phyloP scores from a whole-genome alignment of 1,140 invertebrate genomes.

The Halotydeus destructor region DNA sequence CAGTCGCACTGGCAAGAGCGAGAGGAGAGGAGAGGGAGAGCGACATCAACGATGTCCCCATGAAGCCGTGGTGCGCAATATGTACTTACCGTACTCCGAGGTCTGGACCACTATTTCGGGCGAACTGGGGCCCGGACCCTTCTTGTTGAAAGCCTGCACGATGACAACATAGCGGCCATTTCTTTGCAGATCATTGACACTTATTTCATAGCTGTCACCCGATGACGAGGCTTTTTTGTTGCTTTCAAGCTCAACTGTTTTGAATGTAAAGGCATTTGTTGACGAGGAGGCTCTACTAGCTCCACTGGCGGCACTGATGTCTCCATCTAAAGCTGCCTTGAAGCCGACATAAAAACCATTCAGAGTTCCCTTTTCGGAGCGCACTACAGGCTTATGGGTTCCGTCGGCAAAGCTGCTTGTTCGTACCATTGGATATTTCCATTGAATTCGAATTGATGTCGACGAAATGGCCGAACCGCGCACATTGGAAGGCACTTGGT shows the following conservation, averaged over 20 bases:
- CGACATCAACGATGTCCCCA: neutral
- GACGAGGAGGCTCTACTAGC: too few relatives aligned
- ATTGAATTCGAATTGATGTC: neutral
- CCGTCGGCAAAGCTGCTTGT: too few relatives aligned
- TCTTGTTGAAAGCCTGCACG: constrained; percentile 35
- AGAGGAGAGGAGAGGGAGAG: neutral
- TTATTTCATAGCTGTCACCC: constrained; percentile 14
- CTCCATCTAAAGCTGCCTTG: neutral
- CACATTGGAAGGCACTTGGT: neutral
- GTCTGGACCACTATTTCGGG: constrained; percentile 23
- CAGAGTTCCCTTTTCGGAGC: neutral
- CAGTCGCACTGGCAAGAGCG: neutral
- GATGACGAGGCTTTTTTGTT: constrained; percentile 10
- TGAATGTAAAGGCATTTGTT: constrained; percentile 11
- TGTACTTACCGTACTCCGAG: constrained; percentile 11
- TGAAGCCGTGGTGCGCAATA: neutral
- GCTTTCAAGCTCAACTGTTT: constrained; percentile 19
- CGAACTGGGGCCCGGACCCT: constrained; percentile 29
- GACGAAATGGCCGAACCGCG: neutral
- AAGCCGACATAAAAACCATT: constrained; percentile 1
- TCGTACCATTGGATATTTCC: too few relatives aligned
- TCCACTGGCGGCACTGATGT: neutral
- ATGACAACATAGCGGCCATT: constrained; percentile 28
- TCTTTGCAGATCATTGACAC: constrained; percentile 16
- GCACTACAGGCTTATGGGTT: too few relatives aligned